Evolutionary conservation across 2,113 vertebrate species (phyloP).

Genomic region (Lonchura striata): DNA sequence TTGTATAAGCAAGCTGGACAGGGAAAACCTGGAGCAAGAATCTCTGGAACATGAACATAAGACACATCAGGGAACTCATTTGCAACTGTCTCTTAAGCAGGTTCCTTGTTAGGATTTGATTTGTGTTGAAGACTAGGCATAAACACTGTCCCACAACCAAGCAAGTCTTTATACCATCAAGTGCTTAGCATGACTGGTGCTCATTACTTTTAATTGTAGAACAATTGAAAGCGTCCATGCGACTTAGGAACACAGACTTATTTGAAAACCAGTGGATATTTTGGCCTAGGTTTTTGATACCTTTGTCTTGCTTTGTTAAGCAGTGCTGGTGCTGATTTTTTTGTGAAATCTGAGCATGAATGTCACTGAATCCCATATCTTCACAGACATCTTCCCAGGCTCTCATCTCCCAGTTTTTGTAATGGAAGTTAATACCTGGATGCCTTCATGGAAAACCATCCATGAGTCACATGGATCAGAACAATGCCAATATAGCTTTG

Average conservation of each 20-base stretch:
- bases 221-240: background rate
- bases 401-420: background rate
- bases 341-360: background rate
- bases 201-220: background rate
- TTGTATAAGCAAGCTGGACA: background rate
- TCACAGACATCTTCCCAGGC: background rate
- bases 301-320: background rate
- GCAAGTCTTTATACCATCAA: background rate
- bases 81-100: conserved; percentile 13
- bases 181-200: background rate
- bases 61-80: background rate
- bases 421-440: too few relatives aligned
- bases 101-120: background rate
- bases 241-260: background rate
- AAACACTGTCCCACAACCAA: background rate
- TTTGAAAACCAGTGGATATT: background rate
- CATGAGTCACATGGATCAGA: background rate
- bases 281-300: background rate
- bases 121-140: background rate
- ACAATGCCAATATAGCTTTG: background rate
- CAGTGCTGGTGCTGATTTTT: background rate
- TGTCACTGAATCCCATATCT: background rate
- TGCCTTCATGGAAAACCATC: background rate
- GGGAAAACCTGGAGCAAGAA: background rate
- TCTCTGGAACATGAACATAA: background rate